Conservation (phyloP, 2,797 vertebrate genomes). For the Melanitta fusca region DNA sequence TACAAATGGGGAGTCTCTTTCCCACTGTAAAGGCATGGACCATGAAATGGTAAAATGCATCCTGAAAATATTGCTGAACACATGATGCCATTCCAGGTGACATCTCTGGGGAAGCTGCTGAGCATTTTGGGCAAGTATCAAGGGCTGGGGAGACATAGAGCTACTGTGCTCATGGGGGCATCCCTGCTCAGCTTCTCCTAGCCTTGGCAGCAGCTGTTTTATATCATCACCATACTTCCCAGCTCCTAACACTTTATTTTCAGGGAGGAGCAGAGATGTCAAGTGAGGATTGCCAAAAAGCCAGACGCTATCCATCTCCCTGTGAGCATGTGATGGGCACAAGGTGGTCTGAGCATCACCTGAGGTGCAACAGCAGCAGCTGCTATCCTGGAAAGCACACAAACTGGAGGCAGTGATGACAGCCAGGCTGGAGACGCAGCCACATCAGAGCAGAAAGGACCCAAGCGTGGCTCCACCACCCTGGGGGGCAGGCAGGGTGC, state of each 20-base stretch:
- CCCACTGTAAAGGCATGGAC: not conserved
- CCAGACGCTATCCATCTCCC: not conserved
- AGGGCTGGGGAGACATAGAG: fast-evolving
- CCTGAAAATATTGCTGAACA: not conserved
- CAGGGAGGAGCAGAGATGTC: not conserved
- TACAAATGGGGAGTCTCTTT: not conserved
- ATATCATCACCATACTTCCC: not conserved
- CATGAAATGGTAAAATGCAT: not conserved
- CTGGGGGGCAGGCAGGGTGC: not conserved
- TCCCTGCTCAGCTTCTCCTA: not conserved
- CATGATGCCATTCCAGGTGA: not conserved
- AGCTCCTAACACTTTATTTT: not conserved
- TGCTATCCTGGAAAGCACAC: not conserved
- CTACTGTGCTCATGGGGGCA: not conserved
- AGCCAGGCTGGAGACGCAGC: not conserved
- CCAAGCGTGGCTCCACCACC: fast-evolving
- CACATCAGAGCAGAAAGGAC: not conserved
- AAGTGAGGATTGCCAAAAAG: not conserved
- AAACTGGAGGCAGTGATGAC: not conserved
- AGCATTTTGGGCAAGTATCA: not conserved
- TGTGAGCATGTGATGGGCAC: not conserved
- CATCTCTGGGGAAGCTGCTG: not conserved
- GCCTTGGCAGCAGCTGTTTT: not conserved
- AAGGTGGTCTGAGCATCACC: not conserved
- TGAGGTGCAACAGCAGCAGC: not conserved